These are phyloP conservation scores for Hydrotaea cyrtoneurina DNA, from an alignment of 2,888 invertebrate species.

Conservation along the genomic window DNA sequence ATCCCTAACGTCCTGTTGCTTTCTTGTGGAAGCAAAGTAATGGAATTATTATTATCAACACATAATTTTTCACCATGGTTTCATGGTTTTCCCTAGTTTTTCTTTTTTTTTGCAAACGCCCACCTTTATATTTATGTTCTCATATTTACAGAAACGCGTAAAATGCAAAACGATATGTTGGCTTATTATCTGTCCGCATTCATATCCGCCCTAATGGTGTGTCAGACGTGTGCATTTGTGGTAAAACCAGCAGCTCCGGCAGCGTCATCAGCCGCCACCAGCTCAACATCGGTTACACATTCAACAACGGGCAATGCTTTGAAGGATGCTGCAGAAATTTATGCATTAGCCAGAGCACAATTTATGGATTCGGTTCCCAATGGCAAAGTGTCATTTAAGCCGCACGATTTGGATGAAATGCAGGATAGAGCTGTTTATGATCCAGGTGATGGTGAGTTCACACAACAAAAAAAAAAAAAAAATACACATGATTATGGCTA, in stretches of 20 bases:
- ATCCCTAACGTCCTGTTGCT: background rate
- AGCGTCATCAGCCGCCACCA: slow-evolving; percentile 37
- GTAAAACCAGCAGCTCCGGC: slow-evolving; percentile 32
- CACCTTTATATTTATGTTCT: slow-evolving; percentile 26
- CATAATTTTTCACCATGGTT: slow-evolving; percentile 2
- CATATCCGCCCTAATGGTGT: slow-evolving; percentile 47
- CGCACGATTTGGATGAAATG: slow-evolving; percentile 71
- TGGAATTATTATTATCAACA: background rate
- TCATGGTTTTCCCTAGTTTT: too few relatives aligned
- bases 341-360: slow-evolving; percentile 50
- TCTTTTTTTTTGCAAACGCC: background rate
- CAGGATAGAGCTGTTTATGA: slow-evolving; percentile 78
- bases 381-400: slow-evolving; percentile 70
- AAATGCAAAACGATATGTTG: slow-evolving; percentile 52
- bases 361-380: slow-evolving; percentile 66
- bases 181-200: slow-evolving; percentile 39
- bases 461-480: too few relatives aligned
- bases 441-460: slow-evolving; percentile 80
- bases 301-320: slow-evolving; percentile 42
- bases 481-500: background rate
- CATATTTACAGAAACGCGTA: slow-evolving; percentile 50
- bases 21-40: background rate
- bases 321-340: slow-evolving; percentile 48
- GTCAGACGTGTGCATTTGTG: slow-evolving; percentile 64
- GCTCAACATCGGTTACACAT: slow-evolving; percentile 35